Percentiles rank a stretch among this genome's conserved stretches.
Evolutionary conservation across 2,113 vertebrate genomes (phyloP).

Genomic region (Sterrhoptilus dennistouni): DNA sequence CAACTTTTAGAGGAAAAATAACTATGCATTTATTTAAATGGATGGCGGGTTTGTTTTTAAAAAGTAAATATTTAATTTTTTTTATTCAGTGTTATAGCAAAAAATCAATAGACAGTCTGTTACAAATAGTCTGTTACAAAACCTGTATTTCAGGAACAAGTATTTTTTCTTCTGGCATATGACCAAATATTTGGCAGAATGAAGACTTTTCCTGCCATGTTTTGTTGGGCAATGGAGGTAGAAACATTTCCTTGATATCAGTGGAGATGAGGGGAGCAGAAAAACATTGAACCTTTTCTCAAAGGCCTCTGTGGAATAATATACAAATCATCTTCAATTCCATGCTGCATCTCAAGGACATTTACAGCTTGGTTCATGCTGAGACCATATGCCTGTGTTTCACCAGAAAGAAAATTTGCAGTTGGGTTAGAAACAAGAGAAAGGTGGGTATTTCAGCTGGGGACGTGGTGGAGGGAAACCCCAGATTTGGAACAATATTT

Average conservation of each 20-base stretch:
- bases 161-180: neutral
- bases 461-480: neutral
- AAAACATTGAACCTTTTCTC: neutral
- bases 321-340: neutral
- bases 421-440: neutral
- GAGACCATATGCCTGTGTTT: neutral
- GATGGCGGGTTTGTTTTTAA: neutral
- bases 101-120: neutral
- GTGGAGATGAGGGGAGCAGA: neutral
- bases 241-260: neutral
- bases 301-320: neutral
- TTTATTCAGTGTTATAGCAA: neutral
- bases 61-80: neutral
- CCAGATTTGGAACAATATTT: neutral
- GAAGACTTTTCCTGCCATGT: neutral
- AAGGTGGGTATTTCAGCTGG: neutral
- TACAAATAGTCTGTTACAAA: neutral
- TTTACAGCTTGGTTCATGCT: neutral
- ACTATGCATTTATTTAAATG: neutral
- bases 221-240: neutral
- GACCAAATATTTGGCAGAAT: neutral
- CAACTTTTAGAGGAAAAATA: neutral
- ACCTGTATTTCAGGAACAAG: neutral
- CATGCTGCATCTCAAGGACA: neutral
- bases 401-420: neutral